Evolutionary conservation across 2,888 invertebrate species (phyloP).

Genomic region (Nomada fucata): DNA sequence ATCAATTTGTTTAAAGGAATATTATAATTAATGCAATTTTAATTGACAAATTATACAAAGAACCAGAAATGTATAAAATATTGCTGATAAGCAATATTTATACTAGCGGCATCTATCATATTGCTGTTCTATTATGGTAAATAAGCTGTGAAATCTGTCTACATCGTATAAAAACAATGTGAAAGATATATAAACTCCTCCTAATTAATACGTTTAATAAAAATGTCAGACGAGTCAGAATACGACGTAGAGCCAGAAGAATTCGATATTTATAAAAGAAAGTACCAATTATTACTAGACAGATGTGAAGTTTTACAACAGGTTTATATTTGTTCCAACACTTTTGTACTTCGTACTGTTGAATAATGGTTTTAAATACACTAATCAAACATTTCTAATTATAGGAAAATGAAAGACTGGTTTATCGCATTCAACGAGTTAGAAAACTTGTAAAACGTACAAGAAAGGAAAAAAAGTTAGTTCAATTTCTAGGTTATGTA

Average conservation of each 20-base stretch:
- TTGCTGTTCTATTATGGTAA: constrained; percentile 39
- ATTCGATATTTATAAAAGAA: constrained; percentile 89
- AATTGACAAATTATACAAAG: background rate
- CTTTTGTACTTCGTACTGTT: background rate
- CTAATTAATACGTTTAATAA: constrained; percentile 50
- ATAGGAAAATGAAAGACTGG: constrained; percentile 90
- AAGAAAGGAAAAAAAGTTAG: constrained; percentile 88
- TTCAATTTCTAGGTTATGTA: constrained; percentile 73
- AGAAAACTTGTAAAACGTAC: constrained; percentile 89
- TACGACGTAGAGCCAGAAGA: constrained; percentile 86
- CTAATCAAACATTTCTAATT: constrained; percentile 53
- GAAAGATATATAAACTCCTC: constrained; percentile 45
- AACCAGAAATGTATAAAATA: background rate
- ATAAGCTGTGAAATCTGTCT: constrained; percentile 45
- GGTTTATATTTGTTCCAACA: constrained; percentile 74
- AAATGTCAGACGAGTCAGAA: constrained; percentile 87
- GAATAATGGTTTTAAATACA: constrained; percentile 1
- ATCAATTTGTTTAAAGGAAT: background rate
- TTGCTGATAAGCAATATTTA: constrained; percentile 8
- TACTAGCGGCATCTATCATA: constrained; percentile 57
- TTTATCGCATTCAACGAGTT: constrained; percentile 89
- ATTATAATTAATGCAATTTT: constrained; percentile 2
- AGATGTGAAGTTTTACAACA: constrained; percentile 91
- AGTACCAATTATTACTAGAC: constrained; percentile 90
- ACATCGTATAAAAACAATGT: constrained; percentile 56